Conservation (phyloP, 2,113 vertebrate species). For the Pseudopodoces humilis region DNA sequence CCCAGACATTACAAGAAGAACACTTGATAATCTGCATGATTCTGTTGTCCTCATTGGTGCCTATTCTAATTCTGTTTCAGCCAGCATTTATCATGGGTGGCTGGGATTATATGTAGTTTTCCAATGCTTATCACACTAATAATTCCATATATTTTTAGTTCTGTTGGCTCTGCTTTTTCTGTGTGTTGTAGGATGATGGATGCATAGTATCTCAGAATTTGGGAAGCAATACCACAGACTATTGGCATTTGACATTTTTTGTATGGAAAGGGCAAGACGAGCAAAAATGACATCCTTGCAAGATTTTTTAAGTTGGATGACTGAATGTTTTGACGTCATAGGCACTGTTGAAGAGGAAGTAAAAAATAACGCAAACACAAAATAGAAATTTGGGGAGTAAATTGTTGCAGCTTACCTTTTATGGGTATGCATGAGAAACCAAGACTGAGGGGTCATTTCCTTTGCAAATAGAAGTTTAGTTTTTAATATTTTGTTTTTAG, state of each 20-base stretch:
- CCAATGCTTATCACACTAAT: background rate
- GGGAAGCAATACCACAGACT: background rate
- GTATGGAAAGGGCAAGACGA: background rate
- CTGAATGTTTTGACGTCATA: background rate
- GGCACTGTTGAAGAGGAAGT: background rate
- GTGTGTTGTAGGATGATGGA: background rate
- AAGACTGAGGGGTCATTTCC: background rate
- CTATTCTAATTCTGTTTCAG: background rate
- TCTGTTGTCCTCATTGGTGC: background rate
- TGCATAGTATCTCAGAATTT: background rate
- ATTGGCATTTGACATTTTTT: background rate
- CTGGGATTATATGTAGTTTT: background rate
- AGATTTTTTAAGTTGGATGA: background rate
- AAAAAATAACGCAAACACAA: background rate
- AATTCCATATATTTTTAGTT: background rate
- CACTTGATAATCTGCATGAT: background rate
- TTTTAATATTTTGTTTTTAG: background rate
- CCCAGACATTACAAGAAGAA: background rate
- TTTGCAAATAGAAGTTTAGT: background rate
- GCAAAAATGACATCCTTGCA: background rate
- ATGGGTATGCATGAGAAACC: background rate
- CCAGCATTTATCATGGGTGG: background rate
- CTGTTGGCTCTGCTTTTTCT: background rate
- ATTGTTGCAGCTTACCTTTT: background rate
- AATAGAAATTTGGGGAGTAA: background rate